Percentiles rank a stretch among this genome's conserved stretches.
phyloP scores from a whole-genome alignment of 2,797 vertebrate species.

The Knipowitschia caucasica region DNA sequence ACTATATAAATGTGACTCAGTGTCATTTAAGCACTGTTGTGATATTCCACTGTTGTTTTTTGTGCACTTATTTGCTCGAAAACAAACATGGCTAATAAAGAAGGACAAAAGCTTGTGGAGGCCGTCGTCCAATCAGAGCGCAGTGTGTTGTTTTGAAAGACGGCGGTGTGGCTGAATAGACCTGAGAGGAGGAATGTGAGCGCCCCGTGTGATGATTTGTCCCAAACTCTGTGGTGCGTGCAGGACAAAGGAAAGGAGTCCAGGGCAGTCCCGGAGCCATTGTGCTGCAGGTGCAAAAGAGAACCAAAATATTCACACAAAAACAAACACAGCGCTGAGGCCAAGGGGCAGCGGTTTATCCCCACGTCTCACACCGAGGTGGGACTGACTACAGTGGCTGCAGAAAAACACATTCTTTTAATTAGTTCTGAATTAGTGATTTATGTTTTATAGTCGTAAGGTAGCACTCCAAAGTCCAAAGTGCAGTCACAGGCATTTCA shows the following conservation, averaged over 20 bases:
- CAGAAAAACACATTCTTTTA: too few species aligned
- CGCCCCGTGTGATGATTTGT: slow-evolving; percentile 41
- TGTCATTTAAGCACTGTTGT: too few species aligned
- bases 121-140: slow-evolving; percentile 42
- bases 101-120: too few species aligned
- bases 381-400: slow-evolving; percentile 13
- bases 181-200: slow-evolving; percentile 45
- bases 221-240: slow-evolving; percentile 32
- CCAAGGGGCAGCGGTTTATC: slow-evolving; percentile 40
- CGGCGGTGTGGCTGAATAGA: slow-evolving; percentile 47
- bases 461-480: too few species aligned
- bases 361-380: slow-evolving; percentile 35
- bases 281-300: slow-evolving; percentile 63
- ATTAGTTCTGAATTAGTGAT: too few species aligned
- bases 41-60: too few species aligned
- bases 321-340: slow-evolving; percentile 61
- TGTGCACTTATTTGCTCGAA: too few species aligned
- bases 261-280: slow-evolving; percentile 40
- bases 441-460: too few species aligned
- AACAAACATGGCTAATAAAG: too few species aligned
- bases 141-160: slow-evolving; percentile 44
- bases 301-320: slow-evolving; percentile 51
- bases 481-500: too few species aligned
- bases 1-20: too few species aligned
- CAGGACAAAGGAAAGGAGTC: slow-evolving; percentile 41